Evolutionary conservation across 2,888 invertebrate genomes (phyloP).

Genomic region (Tridacna crocea): DNA sequence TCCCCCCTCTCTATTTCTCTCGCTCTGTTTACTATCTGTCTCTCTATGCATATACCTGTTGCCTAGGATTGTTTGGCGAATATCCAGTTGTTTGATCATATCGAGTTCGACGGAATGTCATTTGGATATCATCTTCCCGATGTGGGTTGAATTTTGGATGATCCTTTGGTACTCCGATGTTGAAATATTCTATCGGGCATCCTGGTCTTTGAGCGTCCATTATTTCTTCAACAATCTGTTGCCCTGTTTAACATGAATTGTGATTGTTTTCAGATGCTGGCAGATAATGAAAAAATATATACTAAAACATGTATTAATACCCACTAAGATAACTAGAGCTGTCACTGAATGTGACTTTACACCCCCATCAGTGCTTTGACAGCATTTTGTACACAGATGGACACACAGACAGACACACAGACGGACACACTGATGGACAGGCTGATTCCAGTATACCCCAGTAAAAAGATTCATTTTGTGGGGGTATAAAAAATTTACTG

Average conservation of each 20-base stretch:
- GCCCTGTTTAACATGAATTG: slow-evolving; percentile 83
- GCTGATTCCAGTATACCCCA: too few relatives aligned
- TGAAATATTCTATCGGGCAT: slow-evolving; percentile 88
- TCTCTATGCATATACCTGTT: slow-evolving; percentile 84
- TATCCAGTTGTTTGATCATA: slow-evolving; percentile 86
- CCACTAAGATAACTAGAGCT: too few relatives aligned
- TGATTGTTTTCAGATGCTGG: too few relatives aligned
- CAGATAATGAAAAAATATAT: background rate
- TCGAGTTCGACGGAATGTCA: slow-evolving; percentile 86
- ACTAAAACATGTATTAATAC: background rate
- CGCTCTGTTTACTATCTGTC: too few relatives aligned
- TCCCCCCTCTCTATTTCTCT: too few relatives aligned
- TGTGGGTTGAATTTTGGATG: slow-evolving; percentile 55
- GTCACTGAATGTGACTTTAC: too few relatives aligned
- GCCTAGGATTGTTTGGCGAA: slow-evolving; percentile 87
- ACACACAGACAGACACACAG: too few relatives aligned
- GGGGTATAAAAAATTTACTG: too few relatives aligned
- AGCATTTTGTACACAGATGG: too few relatives aligned
- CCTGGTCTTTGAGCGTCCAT: slow-evolving; percentile 87
- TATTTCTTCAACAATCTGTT: slow-evolving; percentile 88
- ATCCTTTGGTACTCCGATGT: slow-evolving; percentile 85
- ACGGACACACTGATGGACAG: too few relatives aligned
- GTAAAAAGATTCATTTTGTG: too few relatives aligned
- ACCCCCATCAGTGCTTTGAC: too few relatives aligned
- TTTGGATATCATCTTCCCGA: slow-evolving; percentile 67